Evolutionary conservation across 2,113 vertebrate genomes (phyloP), one percentile per base, ranked within the genome.

Genomic region (Cyphomyrus plagiostoma): DNA sequence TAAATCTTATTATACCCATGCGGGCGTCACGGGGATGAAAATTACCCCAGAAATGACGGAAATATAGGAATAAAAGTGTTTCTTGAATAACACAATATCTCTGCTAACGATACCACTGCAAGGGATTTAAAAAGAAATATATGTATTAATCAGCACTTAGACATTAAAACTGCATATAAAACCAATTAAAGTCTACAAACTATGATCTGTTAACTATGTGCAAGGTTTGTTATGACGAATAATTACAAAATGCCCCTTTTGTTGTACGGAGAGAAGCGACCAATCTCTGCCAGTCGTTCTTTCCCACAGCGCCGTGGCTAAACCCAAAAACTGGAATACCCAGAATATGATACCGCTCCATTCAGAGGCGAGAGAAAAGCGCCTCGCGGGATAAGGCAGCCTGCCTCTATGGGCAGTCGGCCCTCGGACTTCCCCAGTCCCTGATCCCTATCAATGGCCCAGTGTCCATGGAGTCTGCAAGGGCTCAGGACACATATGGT

Each of bases 81-180:
- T 94, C 95, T 94, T 96, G 95, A 97, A 97, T 74, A 97, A 92
- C 90, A 89, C 88, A 83, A 93, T 94, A 95, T 97, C 94, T 95
- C 97, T 95, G 95, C 95, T 96, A 96, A 97, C 96, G 92, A 97
- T 96, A 92, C 95, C 96, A 90, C 96, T 96, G 95, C 89, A 94
- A 93, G 91, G 88, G 92, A 90, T 92, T 84, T 91, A 91, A 94
- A 93, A 80, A 91, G 35, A 35, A 91, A 93, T 92, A 83, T 62
- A 90, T 35, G 35, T 35, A 46, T 6, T 46, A 87, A 88, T 90
- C 87, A 90, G 92, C 88, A 83, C 3, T 3, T n/a, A 86, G 9
- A 89, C n/a, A 35, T 30, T 21, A 9, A 48, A 89, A 66, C 26
- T 15, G 23, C 17, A 56, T 19, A 56, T 45, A 80, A 48, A 19